phyloP scores from a whole-genome alignment of 2,797 vertebrate species.

The Pristis pectinata region DNA sequence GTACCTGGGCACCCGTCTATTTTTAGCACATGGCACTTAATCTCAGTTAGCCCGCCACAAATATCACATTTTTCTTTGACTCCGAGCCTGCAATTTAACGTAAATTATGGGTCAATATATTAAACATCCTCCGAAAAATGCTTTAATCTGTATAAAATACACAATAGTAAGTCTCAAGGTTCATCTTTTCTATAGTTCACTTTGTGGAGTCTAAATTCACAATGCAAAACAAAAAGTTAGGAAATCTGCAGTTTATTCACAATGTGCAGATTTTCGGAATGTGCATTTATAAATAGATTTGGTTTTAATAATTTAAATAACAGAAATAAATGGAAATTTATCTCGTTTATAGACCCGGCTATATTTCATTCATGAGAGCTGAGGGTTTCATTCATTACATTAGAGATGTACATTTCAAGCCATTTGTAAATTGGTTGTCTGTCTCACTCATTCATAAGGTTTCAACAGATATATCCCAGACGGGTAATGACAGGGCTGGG shows the following conservation, averaged over 20 bases:
- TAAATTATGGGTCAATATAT: background rate
- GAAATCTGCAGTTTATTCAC: background rate
- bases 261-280: background rate
- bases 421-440: background rate
- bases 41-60: background rate
- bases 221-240: background rate
- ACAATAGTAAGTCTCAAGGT: background rate
- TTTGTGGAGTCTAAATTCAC: background rate
- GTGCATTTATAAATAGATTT: background rate
- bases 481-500: background rate
- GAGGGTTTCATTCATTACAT: background rate
- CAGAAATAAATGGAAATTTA: background rate
- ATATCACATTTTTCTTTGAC: background rate
- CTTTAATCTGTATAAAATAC: background rate
- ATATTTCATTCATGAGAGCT: background rate
- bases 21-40: background rate
- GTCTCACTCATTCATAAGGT: slow-evolving; percentile 1
- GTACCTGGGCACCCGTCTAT: too few relatives aligned
- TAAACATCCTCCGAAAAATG: background rate
- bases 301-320: background rate
- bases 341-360: background rate
- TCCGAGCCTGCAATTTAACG: background rate
- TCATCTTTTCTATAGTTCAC: background rate
- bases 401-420: background rate
- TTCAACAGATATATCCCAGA: background rate